A percentile compares a stretch with the other conserved stretches of the same genome.
phyloP scores from a whole-genome alignment of 1,140 invertebrate genomes.

The Atopsyche davidsoni region DNA sequence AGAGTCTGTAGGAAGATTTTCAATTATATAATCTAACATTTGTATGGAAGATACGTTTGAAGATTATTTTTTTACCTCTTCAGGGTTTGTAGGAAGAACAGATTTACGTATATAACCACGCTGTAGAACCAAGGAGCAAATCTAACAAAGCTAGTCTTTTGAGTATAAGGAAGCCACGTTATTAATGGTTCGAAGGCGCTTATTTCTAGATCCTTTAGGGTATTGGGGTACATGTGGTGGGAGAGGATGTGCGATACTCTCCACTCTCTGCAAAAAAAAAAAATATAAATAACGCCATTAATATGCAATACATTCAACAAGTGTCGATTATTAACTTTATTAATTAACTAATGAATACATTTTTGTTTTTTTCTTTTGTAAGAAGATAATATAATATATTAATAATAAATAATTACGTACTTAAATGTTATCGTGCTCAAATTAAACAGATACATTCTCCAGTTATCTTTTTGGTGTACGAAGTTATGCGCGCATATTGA shows the following conservation, averaged over 20 bases:
- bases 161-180: conserved; percentile 13
- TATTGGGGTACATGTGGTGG: conserved; percentile 78
- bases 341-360: no score
- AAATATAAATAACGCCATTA: conserved; percentile 1
- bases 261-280: conserved; percentile 57
- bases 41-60: not conserved
- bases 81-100: conserved; percentile 4
- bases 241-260: conserved; percentile 70
- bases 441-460: conserved; percentile 78
- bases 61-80: no score
- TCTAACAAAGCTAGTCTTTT: conserved; percentile 10
- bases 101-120: conserved; percentile 3
- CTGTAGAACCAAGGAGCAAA: conserved; percentile 17
- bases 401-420: conserved; percentile 37
- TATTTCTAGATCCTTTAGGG: conserved; percentile 69
- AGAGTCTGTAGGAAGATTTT: no score
- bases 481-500: conserved; percentile 70
- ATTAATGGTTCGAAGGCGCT: conserved; percentile 60
- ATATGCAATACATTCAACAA: no score
- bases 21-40: conserved; percentile 13
- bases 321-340: no score
- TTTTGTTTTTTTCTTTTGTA: no score
- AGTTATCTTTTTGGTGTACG: conserved; percentile 72
- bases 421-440: conserved; percentile 58
- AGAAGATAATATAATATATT: no score